phyloP scores from a whole-genome alignment of 2,113 vertebrate genomes.

The Campylomormyrus tamandua region DNA sequence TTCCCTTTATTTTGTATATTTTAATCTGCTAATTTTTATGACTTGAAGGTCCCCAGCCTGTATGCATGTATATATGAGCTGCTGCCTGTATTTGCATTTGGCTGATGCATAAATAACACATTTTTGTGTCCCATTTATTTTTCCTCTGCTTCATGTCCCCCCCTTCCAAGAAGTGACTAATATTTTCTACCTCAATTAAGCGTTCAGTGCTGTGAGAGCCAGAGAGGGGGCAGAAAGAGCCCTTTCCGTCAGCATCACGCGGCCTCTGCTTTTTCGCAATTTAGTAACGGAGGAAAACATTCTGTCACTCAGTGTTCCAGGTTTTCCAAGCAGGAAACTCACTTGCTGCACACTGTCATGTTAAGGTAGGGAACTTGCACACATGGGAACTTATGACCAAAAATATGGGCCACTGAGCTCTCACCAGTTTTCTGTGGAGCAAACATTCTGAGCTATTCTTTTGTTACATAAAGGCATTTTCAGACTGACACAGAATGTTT shows the following conservation, averaged over 20 bases:
- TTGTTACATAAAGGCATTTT: background rate
- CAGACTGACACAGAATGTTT: background rate
- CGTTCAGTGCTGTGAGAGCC: constrained; percentile 14
- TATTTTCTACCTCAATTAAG: constrained; percentile 53
- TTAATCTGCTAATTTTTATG: background rate
- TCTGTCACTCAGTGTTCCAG: background rate
- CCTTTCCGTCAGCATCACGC: constrained; percentile 37
- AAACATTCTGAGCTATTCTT: background rate
- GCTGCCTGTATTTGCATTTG: background rate
- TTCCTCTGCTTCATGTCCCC: constrained; percentile 35
- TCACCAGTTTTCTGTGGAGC: background rate
- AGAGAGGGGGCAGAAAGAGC: constrained; percentile 1
- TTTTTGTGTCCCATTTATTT: constrained; percentile 42
- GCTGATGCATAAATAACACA: constrained; percentile 18
- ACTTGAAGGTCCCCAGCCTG: background rate
- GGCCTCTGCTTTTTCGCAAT: constrained; percentile 22
- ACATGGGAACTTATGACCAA: background rate
- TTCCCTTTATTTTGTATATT: background rate
- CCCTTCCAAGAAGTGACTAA: constrained; percentile 52
- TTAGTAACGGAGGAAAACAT: constrained; percentile 6
- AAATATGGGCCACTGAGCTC: background rate
- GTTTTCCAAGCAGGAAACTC: background rate
- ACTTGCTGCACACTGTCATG: background rate
- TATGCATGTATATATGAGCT: background rate
- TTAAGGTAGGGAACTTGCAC: background rate